Evolutionary conservation across 2,113 vertebrate species (phyloP).

Genomic region (Natator depressus): DNA sequence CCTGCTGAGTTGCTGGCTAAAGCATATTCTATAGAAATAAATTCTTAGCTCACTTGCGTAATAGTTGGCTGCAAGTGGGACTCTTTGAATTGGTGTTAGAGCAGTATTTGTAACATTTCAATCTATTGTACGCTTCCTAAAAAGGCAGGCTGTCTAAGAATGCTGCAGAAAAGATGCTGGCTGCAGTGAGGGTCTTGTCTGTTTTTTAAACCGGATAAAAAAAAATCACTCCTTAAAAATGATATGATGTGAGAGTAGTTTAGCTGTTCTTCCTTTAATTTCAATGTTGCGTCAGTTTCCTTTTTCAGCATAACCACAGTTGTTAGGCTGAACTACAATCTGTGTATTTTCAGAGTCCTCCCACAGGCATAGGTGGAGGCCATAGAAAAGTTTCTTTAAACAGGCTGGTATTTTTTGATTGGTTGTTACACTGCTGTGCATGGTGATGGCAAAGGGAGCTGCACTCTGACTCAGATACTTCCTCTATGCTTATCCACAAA

Average conservation of each 20-base stretch:
- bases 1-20: neutral
- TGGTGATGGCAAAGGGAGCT: neutral
- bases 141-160: slow-evolving; percentile 26
- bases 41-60: neutral
- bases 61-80: neutral
- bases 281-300: neutral
- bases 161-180: neutral
- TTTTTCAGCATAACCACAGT: neutral
- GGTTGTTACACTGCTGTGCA: neutral
- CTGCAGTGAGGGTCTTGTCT: neutral
- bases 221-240: slow-evolving; percentile 1
- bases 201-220: neutral
- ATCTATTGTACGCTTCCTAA: neutral
- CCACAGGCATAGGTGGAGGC: neutral
- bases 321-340: slow-evolving; percentile 15
- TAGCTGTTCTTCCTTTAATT: slow-evolving; percentile 36
- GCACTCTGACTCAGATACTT: neutral
- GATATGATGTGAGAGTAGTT: neutral
- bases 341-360: slow-evolving; percentile 44
- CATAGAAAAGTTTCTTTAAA: neutral
- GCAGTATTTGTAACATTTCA: slow-evolving; percentile 12
- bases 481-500: neutral
- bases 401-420: neutral
- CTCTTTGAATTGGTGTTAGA: neutral
- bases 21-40: slow-evolving; percentile 29